Evolutionary conservation across 2,797 vertebrate genomes (phyloP).

Genomic region (Amphiprion clarkii): DNA sequence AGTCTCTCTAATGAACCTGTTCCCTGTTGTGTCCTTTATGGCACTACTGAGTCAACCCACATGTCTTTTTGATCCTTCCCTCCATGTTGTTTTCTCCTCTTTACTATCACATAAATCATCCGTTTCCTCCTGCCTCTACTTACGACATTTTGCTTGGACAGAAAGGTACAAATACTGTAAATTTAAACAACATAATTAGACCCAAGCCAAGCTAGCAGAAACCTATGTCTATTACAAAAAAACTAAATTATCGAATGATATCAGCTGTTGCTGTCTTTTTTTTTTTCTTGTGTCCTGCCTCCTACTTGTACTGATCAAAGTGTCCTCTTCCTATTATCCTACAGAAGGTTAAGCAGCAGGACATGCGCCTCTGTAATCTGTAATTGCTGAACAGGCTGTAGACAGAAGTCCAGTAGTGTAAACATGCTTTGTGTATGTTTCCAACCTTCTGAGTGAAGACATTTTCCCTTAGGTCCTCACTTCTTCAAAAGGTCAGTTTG

Average conservation of each 20-base stretch:
- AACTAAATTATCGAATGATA: no score
- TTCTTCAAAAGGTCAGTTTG: neutral
- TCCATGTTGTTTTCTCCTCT: conserved; percentile 37
- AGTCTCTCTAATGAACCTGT: neutral
- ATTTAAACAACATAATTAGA: neutral
- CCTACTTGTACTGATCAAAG: no score
- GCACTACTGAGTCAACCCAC: conserved; percentile 33
- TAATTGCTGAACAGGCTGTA: no score
- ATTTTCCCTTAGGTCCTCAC: no score
- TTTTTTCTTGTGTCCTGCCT: no score
- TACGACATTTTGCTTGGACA: neutral
- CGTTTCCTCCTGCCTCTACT: neutral
- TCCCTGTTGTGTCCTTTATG: conserved; percentile 18
- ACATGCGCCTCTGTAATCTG: no score
- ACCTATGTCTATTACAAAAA: neutral
- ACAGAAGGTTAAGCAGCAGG: no score
- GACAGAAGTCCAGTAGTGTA: no score
- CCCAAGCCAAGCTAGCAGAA: neutral
- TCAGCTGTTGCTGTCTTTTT: no score
- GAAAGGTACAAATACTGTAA: neutral
- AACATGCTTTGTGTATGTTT: no score
- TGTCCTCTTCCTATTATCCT: no score
- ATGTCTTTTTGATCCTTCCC: conserved; percentile 37
- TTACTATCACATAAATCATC: conserved; percentile 41
- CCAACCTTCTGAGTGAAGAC: no score